phyloP scores from a whole-genome alignment of 2,888 invertebrate species.

The Mimachlamys varia region DNA sequence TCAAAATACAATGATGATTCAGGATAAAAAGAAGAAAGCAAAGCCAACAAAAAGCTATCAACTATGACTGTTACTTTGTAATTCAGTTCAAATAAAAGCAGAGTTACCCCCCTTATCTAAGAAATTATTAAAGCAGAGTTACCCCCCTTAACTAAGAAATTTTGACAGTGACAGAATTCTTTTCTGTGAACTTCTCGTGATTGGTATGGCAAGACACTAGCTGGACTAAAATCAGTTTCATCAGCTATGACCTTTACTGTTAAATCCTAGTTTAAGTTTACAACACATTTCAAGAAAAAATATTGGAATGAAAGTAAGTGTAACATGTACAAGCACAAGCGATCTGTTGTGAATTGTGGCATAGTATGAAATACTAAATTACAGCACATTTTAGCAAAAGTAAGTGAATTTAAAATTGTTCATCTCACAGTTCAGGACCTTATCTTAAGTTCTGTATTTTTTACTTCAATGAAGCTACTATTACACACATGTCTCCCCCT shows the following conservation, averaged over 20 bases:
- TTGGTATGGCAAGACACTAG: neutral
- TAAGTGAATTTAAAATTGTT: too few relatives aligned
- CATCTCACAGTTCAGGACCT: too few relatives aligned
- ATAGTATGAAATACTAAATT: neutral
- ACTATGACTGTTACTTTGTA: too few relatives aligned
- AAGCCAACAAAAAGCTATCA: neutral
- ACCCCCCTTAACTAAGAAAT: neutral
- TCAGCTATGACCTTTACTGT: neutral
- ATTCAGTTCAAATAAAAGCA: too few relatives aligned
- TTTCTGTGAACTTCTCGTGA: too few relatives aligned
- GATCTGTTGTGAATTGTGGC: neutral
- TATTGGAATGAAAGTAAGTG: neutral
- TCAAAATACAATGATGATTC: neutral
- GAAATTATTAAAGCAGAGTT: neutral
- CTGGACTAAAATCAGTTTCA: neutral
- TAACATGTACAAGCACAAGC: neutral
- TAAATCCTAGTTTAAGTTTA: neutral
- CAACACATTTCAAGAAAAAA: neutral
- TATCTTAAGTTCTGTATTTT: too few relatives aligned
- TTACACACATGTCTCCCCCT: too few relatives aligned
- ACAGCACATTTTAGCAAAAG: neutral
- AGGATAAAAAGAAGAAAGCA: neutral
- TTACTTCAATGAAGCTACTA: too few relatives aligned
- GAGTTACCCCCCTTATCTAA: neutral
- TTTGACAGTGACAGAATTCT: too few relatives aligned